Evolutionary conservation across 2,113 vertebrate genomes (phyloP).

Genomic region (Petromus typicus): DNA sequence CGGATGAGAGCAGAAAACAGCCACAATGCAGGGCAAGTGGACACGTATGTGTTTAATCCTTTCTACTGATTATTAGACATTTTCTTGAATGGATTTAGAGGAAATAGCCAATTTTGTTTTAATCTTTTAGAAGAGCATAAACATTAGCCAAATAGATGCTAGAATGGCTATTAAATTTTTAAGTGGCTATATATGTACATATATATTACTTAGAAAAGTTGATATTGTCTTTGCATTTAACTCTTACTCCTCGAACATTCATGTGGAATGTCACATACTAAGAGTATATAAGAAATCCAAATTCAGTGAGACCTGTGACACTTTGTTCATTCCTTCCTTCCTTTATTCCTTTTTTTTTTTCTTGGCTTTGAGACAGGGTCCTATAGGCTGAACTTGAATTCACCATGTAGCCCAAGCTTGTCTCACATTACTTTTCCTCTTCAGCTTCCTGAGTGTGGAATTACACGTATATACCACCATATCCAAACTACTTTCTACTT

Average conservation of each 20-base stretch:
- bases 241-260: background rate
- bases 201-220: conserved; percentile 20
- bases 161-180: conserved; percentile 38
- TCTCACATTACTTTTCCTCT: background rate
- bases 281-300: conserved; percentile 36
- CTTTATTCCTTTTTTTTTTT: background rate
- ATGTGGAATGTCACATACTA: background rate
- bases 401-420: background rate
- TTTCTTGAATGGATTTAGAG: conserved; percentile 38
- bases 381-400: background rate
- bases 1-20: conserved; percentile 99
- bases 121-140: conserved; percentile 34
- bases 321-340: background rate
- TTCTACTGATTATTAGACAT: background rate
- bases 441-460: background rate
- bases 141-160: background rate
- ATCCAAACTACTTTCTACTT: background rate
- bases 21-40: conserved; percentile 96
- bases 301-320: background rate
- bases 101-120: conserved; percentile 8
- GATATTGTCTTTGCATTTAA: background rate
- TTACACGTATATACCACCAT: background rate
- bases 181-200: conserved; percentile 15
- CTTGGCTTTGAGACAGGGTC: background rate
- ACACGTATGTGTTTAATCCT: conserved; percentile 94